Evolutionary conservation across 2,113 vertebrate genomes (phyloP).

Genomic region (Hyaena hyaena): DNA sequence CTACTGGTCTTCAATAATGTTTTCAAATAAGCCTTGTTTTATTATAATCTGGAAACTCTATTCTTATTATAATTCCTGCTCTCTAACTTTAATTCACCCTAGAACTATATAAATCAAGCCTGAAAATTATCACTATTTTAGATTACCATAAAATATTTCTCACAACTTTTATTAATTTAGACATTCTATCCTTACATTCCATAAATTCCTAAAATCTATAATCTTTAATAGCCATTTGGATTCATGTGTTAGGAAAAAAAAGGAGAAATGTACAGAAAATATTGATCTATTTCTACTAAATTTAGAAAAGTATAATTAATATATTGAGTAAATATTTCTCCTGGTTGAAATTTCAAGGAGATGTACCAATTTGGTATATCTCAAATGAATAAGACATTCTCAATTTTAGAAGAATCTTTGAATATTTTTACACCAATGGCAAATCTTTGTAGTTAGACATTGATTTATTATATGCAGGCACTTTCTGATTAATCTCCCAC

Average conservation of each 20-base stretch:
- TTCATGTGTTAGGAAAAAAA: slow-evolving; percentile 68
- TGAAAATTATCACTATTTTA: slow-evolving; percentile 83
- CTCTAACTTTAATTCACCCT: background rate
- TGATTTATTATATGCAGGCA: slow-evolving; percentile 60
- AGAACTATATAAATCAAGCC: slow-evolving; percentile 74
- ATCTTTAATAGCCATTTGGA: slow-evolving; percentile 82
- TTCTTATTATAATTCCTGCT: slow-evolving; percentile 57
- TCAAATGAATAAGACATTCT: slow-evolving; percentile 9
- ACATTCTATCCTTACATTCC: slow-evolving; percentile 80
- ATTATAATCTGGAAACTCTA: slow-evolving; percentile 63
- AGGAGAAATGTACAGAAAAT: slow-evolving; percentile 74
- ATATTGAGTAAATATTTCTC: slow-evolving; percentile 71
- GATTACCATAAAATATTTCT: slow-evolving; percentile 81
- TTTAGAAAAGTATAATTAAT: slow-evolving; percentile 80
- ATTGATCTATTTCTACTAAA: slow-evolving; percentile 81
- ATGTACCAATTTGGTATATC: background rate
- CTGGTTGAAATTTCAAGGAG: slow-evolving; percentile 57
- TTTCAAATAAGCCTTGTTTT: slow-evolving; percentile 44
- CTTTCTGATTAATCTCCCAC: slow-evolving; percentile 55
- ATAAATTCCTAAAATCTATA: slow-evolving; percentile 80
- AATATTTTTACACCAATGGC: slow-evolving; percentile 16
- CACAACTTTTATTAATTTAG: slow-evolving; percentile 83
- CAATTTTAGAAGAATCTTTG: slow-evolving; percentile 53
- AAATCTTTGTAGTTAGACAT: slow-evolving; percentile 4
- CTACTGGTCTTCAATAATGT: background rate